phyloP scores from a whole-genome alignment of 2,888 invertebrate species.

The Xestia ashworthii region DNA sequence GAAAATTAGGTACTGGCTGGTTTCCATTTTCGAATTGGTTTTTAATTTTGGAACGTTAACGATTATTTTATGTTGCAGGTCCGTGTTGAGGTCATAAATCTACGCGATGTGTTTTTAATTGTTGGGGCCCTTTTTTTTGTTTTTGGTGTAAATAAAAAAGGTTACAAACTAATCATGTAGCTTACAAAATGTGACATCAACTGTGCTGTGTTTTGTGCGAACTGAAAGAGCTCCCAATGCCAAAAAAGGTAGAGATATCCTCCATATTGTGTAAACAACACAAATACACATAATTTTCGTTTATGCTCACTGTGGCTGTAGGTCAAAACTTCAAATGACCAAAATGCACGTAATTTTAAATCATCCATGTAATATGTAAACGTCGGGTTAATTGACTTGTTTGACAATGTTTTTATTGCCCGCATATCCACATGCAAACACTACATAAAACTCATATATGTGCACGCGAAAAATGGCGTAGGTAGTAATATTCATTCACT shows the following conservation, averaged over 20 bases:
- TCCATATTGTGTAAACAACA: not conserved
- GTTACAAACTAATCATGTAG: conserved; percentile 23
- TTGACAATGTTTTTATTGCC: conserved; percentile 45
- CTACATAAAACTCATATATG: conserved; percentile 40
- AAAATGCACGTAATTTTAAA: conserved; percentile 27
- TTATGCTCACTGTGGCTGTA: not conserved
- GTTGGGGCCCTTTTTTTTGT: conserved; percentile 15
- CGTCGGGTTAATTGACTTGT: conserved; percentile 27
- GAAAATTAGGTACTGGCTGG: not conserved
- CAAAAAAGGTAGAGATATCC: not conserved
- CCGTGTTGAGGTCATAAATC: conserved; percentile 44
- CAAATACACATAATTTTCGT: not conserved
- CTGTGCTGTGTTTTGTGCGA: not conserved
- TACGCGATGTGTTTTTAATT: conserved; percentile 54
- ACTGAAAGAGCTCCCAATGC: not conserved
- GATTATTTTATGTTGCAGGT: conserved; percentile 48
- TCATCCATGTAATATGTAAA: conserved; percentile 30
- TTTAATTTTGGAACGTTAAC: conserved; percentile 51
- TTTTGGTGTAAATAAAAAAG: conserved; percentile 28
- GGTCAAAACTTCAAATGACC: conserved; percentile 1
- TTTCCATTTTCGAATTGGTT: conserved; percentile 53
- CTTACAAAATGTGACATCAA: conserved; percentile 3
- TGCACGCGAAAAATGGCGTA: conserved; percentile 40
- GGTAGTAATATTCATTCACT: conserved; percentile 55
- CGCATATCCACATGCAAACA: conserved; percentile 40